phyloP scores from a whole-genome alignment of 2,113 vertebrate species.

The Pogonocichla stellata region DNA sequence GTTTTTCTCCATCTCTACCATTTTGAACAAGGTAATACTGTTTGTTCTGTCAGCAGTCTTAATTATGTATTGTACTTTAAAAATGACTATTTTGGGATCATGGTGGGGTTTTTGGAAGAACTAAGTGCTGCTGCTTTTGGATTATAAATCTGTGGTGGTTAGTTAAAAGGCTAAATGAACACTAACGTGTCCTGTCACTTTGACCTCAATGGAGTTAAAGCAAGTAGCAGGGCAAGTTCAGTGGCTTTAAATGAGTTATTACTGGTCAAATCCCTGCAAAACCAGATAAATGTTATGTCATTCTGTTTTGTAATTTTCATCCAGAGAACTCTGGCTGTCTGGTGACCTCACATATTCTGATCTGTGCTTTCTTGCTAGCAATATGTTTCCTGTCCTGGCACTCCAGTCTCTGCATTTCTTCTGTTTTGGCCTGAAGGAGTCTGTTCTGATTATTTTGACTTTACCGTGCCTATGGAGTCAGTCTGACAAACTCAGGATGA shows the following conservation, averaged over 20 bases:
- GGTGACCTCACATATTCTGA: neutral
- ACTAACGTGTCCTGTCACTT: neutral
- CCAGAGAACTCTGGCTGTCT: neutral
- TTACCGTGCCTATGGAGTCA: neutral
- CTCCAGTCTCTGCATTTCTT: neutral
- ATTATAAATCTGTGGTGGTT: neutral
- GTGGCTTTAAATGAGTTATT: neutral
- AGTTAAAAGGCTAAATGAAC: conserved; percentile 25
- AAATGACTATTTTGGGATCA: neutral
- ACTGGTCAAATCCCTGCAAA: neutral
- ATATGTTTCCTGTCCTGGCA: neutral
- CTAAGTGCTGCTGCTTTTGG: neutral
- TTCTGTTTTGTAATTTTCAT: neutral
- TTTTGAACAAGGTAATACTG: conserved; percentile 1
- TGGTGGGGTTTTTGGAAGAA: neutral
- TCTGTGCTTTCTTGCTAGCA: neutral
- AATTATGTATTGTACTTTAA: neutral
- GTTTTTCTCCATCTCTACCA: neutral
- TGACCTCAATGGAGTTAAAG: neutral
- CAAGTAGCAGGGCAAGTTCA: neutral
- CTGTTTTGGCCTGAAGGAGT: neutral
- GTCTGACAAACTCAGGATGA: neutral
- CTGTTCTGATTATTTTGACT: neutral
- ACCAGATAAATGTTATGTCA: neutral
- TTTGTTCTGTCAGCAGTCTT: neutral